A percentile compares a stretch with the other conserved stretches of the same genome.
phyloP scores from a whole-genome alignment of 1,140 invertebrate genomes.

The Oryctes rhinoceros region DNA sequence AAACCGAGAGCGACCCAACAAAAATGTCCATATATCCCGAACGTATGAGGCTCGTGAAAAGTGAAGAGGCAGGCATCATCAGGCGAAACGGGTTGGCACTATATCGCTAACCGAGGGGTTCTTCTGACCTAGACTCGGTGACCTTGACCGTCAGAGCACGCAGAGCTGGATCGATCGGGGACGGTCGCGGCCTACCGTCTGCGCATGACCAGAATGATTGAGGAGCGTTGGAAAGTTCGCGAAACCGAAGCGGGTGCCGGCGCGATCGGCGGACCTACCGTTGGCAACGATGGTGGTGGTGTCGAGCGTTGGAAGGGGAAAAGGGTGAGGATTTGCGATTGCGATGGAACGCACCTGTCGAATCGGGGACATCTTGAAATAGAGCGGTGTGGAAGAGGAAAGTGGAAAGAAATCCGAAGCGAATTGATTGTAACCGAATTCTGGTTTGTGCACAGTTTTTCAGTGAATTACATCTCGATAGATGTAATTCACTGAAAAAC shows the following conservation, averaged over 20 bases:
- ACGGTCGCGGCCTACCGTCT: neutral
- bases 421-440: neutral
- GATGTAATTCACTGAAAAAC: too few relatives aligned
- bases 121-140: conserved; percentile 47
- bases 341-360: conserved; percentile 24
- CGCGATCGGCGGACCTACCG: neutral
- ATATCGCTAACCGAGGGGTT: conserved; percentile 31
- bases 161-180: conserved; percentile 35
- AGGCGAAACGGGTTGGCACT: neutral
- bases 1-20: neutral
- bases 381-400: neutral
- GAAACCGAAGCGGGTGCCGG: conserved; percentile 7
- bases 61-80: conserved; percentile 14
- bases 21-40: neutral
- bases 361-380: conserved; percentile 1
- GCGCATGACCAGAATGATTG: conserved; percentile 38
- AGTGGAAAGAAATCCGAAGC: neutral
- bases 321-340: conserved; percentile 11
- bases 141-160: conserved; percentile 42
- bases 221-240: conserved; percentile 22
- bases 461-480: too few relatives aligned
- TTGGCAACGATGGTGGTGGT: neutral
- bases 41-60: neutral
- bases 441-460: neutral
- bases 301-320: neutral